A percentile compares a stretch with the other conserved stretches of the same genome.
Conservation (phyloP, 2,888 invertebrate species). For the Parnassius smintheus region DNA sequence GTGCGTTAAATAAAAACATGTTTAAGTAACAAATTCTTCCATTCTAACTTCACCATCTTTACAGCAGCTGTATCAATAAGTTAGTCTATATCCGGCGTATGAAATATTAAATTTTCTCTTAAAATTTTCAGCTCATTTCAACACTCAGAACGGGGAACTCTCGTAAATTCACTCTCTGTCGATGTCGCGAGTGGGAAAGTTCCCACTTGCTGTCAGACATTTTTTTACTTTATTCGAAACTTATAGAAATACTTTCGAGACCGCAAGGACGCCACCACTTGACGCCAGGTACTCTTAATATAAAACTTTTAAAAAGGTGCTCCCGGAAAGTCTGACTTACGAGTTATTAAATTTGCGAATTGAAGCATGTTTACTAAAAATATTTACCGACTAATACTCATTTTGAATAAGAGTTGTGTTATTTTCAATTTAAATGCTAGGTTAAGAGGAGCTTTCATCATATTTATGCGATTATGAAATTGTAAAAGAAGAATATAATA, state of each 20-base stretch:
- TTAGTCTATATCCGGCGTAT: slow-evolving; percentile 24
- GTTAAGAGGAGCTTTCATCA: too few relatives aligned
- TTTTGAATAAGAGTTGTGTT: neutral
- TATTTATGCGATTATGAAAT: too few relatives aligned
- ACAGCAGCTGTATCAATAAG: slow-evolving; percentile 25
- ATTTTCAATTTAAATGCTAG: too few relatives aligned
- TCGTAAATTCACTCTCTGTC: slow-evolving; percentile 57
- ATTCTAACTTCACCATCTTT: neutral
- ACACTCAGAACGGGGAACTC: slow-evolving; percentile 33
- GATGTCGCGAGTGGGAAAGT: slow-evolving; percentile 56
- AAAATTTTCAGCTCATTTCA: slow-evolving; percentile 42
- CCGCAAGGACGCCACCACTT: slow-evolving; percentile 35
- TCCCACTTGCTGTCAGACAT: slow-evolving; percentile 33
- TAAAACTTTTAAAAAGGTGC: slow-evolving; percentile 39
- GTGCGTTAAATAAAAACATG: neutral
- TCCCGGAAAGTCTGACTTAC: slow-evolving; percentile 19
- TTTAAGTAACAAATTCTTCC: neutral
- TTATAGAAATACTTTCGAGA: slow-evolving; percentile 34
- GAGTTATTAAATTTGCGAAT: slow-evolving; percentile 23
- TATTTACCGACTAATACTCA: slow-evolving; percentile 8
- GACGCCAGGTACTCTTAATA: slow-evolving; percentile 37
- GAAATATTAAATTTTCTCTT: slow-evolving; percentile 35
- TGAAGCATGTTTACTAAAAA: slow-evolving; percentile 13
- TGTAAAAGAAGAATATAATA: neutral
- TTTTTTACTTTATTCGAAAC: slow-evolving; percentile 32